Evolutionary conservation across 2,888 invertebrate species (phyloP).

Genomic region (Proisotoma minuta): DNA sequence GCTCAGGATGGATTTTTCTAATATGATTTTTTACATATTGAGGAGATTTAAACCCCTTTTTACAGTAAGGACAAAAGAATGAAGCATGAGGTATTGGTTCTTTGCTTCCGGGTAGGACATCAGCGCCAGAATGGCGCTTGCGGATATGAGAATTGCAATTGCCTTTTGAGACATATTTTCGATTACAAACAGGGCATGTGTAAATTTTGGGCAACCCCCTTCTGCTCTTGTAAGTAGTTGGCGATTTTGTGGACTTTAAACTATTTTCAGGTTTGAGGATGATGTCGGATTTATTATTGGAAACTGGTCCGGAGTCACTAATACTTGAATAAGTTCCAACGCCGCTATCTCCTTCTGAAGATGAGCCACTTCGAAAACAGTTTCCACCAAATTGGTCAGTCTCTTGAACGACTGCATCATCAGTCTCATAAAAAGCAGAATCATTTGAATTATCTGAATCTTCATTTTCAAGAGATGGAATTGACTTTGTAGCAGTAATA

Average conservation of each 20-base stretch:
- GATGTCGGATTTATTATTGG: no score
- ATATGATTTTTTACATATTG: conserved; percentile 13
- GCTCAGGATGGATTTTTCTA: conserved; percentile 14
- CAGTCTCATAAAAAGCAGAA: no score
- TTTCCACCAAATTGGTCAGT: not conserved
- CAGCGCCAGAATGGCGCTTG: conserved; percentile 21
- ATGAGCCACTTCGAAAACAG: not conserved
- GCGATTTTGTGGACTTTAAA: not conserved
- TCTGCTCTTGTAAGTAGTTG: not conserved
- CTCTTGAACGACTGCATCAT: not conserved
- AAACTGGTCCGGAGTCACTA: no score
- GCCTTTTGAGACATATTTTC: conserved; percentile 21
- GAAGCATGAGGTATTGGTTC: no score
- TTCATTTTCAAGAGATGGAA: no score
- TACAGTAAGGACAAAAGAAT: conserved; percentile 10
- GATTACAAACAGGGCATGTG: conserved; percentile 26
- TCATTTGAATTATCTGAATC: no score
- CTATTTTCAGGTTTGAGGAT: no score
- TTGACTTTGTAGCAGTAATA: no score
- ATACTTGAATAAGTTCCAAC: no score
- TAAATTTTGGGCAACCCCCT: conserved; percentile 8
- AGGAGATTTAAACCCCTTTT: not conserved
- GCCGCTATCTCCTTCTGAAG: conserved; percentile 8
- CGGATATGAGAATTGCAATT: conserved; percentile 28
- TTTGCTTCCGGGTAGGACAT: not conserved